Conservation (phyloP, 2,113 vertebrate species). For the Sorex araneus region DNA sequence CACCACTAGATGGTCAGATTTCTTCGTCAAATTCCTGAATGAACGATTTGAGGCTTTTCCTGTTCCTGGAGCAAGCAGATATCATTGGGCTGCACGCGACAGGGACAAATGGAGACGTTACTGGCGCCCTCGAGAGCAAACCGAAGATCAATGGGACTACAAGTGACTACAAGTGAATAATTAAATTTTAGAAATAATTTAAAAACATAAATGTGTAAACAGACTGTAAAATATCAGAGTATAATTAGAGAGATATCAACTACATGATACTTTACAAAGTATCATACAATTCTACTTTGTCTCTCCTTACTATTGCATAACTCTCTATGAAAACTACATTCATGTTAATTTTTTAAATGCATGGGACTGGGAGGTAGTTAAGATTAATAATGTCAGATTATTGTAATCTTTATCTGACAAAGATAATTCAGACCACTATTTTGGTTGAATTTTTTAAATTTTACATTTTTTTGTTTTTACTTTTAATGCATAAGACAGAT, state of each 20-base stretch:
- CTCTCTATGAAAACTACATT: conserved; percentile 1
- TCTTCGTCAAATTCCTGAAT: too few species aligned
- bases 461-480: background rate
- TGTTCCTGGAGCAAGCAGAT: too few species aligned
- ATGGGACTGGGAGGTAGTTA: background rate
- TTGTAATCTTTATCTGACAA: background rate
- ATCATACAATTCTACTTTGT: conserved; percentile 42
- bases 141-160: too few species aligned
- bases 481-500: background rate
- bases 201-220: conserved; percentile 74
- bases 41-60: too few species aligned
- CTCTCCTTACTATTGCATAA: conserved; percentile 56
- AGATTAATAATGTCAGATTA: background rate
- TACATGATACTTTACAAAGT: conserved; percentile 17
- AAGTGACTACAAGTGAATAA: too few species aligned
- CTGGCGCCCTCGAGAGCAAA: too few species aligned
- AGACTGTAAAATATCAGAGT: conserved; percentile 60
- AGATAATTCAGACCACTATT: background rate
- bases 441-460: background rate
- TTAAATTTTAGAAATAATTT: conserved; percentile 62
- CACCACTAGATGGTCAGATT: too few species aligned
- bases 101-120: too few species aligned
- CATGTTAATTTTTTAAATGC: conserved; percentile 21
- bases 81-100: too few species aligned
- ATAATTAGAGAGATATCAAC: conserved; percentile 68